Conservation (phyloP, 1,140 invertebrate species). For the Nasonia longicornis region DNA sequence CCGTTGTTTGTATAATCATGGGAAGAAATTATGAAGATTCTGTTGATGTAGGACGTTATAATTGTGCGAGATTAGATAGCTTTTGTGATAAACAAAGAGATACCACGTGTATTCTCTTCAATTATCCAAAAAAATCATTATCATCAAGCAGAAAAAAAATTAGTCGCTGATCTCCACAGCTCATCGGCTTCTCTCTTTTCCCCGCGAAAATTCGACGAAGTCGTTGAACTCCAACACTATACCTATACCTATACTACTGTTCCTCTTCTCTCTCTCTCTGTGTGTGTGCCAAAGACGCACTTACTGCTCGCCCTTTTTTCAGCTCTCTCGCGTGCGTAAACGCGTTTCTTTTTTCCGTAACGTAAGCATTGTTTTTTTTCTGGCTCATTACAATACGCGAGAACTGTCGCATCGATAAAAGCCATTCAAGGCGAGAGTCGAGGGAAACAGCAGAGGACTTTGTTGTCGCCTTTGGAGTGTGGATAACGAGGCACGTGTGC, state of each 20-base stretch:
- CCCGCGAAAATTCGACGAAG: neutral
- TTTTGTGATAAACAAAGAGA: no score
- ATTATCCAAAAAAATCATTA: neutral
- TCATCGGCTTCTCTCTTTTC: conserved; percentile 8
- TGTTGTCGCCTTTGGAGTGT: neutral
- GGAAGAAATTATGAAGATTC: no score
- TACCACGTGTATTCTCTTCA: no score
- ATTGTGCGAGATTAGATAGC: no score
- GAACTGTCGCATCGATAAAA: neutral
- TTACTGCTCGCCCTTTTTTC: neutral
- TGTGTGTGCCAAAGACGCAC: neutral
- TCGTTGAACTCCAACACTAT: conserved; percentile 23
- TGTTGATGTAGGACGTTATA: no score
- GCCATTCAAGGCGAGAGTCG: neutral
- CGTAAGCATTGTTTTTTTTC: neutral
- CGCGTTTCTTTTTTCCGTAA: neutral
- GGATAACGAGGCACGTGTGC: neutral
- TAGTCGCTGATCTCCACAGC: neutral
- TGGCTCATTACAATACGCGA: neutral
- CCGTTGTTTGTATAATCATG: no score
- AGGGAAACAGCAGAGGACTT: neutral
- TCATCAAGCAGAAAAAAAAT: neutral
- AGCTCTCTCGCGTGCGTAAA: neutral
- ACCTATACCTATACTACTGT: neutral
- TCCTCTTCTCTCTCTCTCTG: neutral